Percentiles rank a stretch among this genome's conserved stretches.
These are phyloP conservation scores for Leptopilina myrica DNA, from an alignment of 2,888 invertebrate genomes.

Conservation along the genomic window DNA sequence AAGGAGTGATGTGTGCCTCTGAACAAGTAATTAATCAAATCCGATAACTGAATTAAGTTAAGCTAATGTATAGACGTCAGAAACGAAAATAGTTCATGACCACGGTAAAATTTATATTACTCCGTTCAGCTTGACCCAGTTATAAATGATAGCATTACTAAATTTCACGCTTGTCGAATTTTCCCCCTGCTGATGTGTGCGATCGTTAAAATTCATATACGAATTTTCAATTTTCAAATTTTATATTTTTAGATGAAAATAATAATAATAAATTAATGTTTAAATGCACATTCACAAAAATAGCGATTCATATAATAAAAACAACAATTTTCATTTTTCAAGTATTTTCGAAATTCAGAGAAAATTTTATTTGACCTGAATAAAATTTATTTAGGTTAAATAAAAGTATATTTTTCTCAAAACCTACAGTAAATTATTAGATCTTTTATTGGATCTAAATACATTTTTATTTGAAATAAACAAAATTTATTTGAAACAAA, in stretches of 20 bases:
- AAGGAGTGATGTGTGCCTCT: constrained; percentile 46
- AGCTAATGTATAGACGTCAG: constrained; percentile 59
- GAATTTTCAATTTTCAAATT: background rate
- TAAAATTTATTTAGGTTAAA: no score
- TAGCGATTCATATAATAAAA: background rate
- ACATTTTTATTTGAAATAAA: no score
- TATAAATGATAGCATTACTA: constrained; percentile 49
- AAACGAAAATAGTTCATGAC: constrained; percentile 68
- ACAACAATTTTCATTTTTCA: no score
- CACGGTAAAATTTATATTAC: constrained; percentile 57
- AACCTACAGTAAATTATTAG: no score
- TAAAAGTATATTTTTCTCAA: no score
- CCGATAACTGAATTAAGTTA: constrained; percentile 62
- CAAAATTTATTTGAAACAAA: no score
- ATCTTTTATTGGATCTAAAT: no score
- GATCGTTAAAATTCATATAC: background rate
- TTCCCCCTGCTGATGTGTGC: background rate
- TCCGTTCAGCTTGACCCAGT: constrained; percentile 55
- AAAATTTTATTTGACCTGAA: no score
- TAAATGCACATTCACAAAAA: background rate
- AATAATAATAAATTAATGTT: no score
- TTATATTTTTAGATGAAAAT: no score
- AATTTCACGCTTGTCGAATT: constrained; percentile 28
- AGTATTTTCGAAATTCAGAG: no score
- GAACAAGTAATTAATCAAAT: constrained; percentile 63